phyloP scores from a whole-genome alignment of 2,113 vertebrate species.

The Parus major region DNA sequence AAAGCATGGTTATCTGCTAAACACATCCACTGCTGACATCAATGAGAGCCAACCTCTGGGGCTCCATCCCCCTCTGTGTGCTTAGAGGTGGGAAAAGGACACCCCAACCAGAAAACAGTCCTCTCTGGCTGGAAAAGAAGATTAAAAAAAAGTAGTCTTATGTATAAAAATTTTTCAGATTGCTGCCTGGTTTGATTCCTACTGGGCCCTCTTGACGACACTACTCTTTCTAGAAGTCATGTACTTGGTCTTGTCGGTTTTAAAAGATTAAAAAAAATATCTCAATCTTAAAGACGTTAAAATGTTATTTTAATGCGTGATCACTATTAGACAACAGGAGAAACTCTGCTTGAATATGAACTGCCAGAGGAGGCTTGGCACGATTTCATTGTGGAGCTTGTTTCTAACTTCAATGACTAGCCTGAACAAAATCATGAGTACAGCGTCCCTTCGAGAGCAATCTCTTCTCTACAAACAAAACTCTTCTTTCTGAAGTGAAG shows the following conservation, averaged over 20 bases:
- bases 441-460: neutral
- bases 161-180: neutral
- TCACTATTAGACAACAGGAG: neutral
- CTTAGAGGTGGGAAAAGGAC: neutral
- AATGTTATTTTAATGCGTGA: neutral
- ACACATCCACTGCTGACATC: neutral
- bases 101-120: neutral
- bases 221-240: neutral
- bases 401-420: conserved; percentile 19
- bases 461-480: neutral
- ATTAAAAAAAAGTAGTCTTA: neutral
- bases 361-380: conserved; percentile 6
- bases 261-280: neutral
- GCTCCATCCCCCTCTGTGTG: neutral
- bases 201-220: neutral
- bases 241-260: neutral
- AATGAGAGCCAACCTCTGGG: neutral
- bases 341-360: neutral
- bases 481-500: neutral
- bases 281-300: neutral
- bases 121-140: neutral
- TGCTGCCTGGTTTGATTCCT: neutral
- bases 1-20: neutral
- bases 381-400: neutral
- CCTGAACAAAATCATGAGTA: neutral